phyloP scores from a whole-genome alignment of 1,140 invertebrate species.

The Brachionus asplanchnoidis region DNA sequence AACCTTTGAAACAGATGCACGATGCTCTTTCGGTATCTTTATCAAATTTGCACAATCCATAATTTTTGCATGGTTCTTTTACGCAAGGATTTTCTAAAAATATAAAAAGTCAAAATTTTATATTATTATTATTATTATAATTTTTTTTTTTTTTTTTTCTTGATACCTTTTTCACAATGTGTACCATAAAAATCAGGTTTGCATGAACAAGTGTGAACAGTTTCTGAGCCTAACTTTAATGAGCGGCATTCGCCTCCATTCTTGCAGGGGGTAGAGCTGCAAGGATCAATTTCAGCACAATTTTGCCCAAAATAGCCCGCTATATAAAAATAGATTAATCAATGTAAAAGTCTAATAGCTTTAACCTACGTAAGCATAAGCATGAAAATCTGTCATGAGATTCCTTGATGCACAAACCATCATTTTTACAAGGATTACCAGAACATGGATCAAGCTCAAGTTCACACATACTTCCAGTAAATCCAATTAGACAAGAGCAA shows the following conservation, averaged over 20 bases:
- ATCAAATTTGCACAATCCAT: not conserved
- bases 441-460: not conserved
- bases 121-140: no score
- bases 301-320: not conserved
- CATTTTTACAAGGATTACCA: constrained; percentile 2
- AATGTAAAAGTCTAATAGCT: not conserved
- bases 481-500: not conserved
- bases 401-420: not conserved
- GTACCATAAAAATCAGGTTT: not conserved
- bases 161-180: constrained; percentile 10
- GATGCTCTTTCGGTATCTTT: not conserved
- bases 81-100: not conserved
- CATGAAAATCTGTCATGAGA: not conserved
- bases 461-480: not conserved
- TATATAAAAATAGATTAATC: not conserved
- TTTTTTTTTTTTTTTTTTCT: no score
- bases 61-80: not conserved
- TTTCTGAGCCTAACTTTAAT: not conserved
- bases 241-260: not conserved
- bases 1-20: not conserved
- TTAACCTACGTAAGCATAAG: not conserved
- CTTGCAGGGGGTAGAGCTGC: not conserved
- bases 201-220: not conserved
- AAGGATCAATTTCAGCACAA: constrained; percentile 6
- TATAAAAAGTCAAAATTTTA: not conserved